Base-by-base conservation (phyloP, 2,113 vertebrate species). In the Heteronetta atricapilla region DNA sequence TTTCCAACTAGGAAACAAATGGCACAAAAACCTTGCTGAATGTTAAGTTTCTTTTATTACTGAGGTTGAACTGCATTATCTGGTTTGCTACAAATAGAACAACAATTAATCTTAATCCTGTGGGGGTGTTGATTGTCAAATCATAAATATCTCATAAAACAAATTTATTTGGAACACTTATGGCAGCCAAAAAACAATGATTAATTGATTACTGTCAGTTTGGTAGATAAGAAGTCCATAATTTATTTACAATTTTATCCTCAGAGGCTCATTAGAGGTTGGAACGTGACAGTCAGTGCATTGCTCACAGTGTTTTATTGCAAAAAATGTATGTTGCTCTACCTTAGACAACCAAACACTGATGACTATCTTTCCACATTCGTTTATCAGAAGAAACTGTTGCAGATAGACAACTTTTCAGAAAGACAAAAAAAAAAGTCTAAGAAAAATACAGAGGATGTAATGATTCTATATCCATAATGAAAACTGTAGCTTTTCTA, bases 191-290 rank as follows among this genome's bases (percentile, higher is more conserved):
- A 86, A 96, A 22, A 0, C 48, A 87, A 66, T 20, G 48, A 84
- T 83, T 94, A 89, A 82, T 88, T 93, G 74, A 90, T 94, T 88
- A 88, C 13, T 91, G 40, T 75, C 52, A 94, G 13, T 84, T 93
- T 56, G 73, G 48, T 46, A 87, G 63, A 74, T 80, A 88, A 95
- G 59, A 89, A 75, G 18, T 72, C 46, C 34, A n/a, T 81, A 62
- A 89, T 93, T 95, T 91, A 67, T 94, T 95, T 72, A 83, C 38
- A 63, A 5, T 87, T 94, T 86, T 67, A 40, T 33, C 20, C 58
- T 86, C 46, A 74, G 86, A 88, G 76, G 14, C 29, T 83, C 42
- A 68, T 79, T 95, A 79, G 55, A 93, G 33, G 8, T 20, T 62
- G 31, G 23, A 62, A 86, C 8, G 55, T 53, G 23, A 29, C 84